Conservation (phyloP, 1,140 invertebrate species). For the Belonocnema kinseyi region DNA sequence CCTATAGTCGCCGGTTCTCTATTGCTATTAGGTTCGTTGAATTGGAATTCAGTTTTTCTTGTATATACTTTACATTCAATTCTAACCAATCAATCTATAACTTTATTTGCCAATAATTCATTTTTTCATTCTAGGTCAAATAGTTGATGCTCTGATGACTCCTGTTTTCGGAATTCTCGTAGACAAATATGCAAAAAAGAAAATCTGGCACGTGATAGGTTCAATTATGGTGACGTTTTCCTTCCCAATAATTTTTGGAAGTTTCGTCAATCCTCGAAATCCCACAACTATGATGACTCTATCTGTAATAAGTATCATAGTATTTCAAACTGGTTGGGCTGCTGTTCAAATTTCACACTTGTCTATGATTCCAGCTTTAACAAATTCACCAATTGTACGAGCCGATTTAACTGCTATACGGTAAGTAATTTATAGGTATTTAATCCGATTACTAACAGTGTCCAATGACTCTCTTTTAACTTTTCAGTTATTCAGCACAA, state of each 20-base stretch:
- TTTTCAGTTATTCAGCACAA: slow-evolving; percentile 86
- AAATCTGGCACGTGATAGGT: slow-evolving; percentile 91
- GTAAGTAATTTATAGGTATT: slow-evolving; percentile 69
- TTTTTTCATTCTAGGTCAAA: slow-evolving; percentile 80
- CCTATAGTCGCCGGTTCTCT: slow-evolving; percentile 86
- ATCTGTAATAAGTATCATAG: slow-evolving; percentile 85
- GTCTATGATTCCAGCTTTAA: slow-evolving; percentile 89
- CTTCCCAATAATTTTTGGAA: slow-evolving; percentile 89
- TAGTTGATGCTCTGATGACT: slow-evolving; percentile 90
- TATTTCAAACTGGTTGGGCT: slow-evolving; percentile 95
- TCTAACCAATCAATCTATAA: background rate
- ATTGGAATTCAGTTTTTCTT: background rate
- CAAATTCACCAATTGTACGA: slow-evolving; percentile 80
- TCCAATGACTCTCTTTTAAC: slow-evolving; percentile 7
- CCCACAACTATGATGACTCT: slow-evolving; percentile 66
- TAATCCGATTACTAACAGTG: background rate
- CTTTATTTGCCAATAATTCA: background rate
- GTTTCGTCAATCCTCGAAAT: slow-evolving; percentile 78
- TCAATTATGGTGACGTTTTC: slow-evolving; percentile 79
- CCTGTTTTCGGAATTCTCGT: slow-evolving; percentile 90
- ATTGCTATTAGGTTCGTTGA: slow-evolving; percentile 81
- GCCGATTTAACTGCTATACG: slow-evolving; percentile 87
- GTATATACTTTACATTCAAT: background rate
- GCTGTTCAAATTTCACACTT: slow-evolving; percentile 93
- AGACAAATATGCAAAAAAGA: slow-evolving; percentile 85